Conservation (phyloP, 1,140 invertebrate species). For the Microplitis demolitor region DNA sequence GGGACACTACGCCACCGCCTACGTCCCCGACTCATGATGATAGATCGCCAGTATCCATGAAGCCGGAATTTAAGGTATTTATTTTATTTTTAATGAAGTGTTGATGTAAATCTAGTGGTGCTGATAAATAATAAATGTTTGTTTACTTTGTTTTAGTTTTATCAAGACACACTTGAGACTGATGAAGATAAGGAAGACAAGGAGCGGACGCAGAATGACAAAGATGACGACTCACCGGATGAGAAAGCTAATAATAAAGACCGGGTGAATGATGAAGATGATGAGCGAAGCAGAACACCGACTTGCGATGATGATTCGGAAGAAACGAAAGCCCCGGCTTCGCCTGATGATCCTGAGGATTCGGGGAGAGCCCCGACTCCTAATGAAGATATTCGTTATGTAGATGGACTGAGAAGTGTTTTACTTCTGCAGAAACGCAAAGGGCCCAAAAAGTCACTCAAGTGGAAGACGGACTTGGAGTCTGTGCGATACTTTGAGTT, state of each 20-base stretch:
- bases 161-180: conserved; percentile 86
- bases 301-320: conserved; percentile 35
- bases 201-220: conserved; percentile 38
- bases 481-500: conserved; percentile 88
- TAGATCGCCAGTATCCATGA: conserved; percentile 62
- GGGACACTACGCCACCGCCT: conserved; percentile 47
- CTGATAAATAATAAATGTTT: background rate
- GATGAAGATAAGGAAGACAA: conserved; percentile 64
- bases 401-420: conserved; percentile 67
- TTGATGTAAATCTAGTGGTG: too few species aligned
- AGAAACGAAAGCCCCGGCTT: conserved; percentile 37
- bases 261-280: conserved; percentile 48
- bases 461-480: conserved; percentile 82
- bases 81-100: background rate
- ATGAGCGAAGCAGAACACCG: conserved; percentile 37
- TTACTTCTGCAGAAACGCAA: conserved; percentile 71
- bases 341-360: conserved; percentile 36
- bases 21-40: conserved; percentile 54
- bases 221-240: conserved; percentile 39
- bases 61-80: conserved; percentile 63
- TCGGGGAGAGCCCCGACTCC: conserved; percentile 29
- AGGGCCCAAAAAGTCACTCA: conserved; percentile 81
- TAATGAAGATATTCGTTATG: conserved; percentile 43
- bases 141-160: conserved; percentile 70
- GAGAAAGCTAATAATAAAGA: conserved; percentile 43